Evolutionary conservation across 2,113 vertebrate genomes (phyloP).

Genomic region (Garra rufa): DNA sequence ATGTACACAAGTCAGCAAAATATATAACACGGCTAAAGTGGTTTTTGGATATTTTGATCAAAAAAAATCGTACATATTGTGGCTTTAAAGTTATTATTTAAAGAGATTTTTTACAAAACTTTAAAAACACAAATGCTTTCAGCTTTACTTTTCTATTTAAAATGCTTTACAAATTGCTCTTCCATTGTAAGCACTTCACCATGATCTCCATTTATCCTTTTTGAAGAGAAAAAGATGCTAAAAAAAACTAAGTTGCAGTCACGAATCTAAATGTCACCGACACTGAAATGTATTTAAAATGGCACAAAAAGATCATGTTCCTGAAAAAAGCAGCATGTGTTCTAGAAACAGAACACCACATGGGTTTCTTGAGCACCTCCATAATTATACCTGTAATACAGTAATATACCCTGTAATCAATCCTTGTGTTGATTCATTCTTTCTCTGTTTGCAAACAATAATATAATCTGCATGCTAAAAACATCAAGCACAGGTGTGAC

Average conservation of each 20-base stretch:
- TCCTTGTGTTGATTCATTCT: constrained; percentile 13
- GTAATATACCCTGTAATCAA: constrained; percentile 30
- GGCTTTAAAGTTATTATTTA: too few species aligned
- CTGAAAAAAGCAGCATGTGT: background rate
- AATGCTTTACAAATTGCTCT: background rate
- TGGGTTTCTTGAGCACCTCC: background rate
- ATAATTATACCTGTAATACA: constrained; percentile 4
- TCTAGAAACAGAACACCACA: background rate
- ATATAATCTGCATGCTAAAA: background rate
- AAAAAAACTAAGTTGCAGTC: background rate
- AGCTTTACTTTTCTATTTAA: too few species aligned
- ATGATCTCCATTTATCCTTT: background rate
- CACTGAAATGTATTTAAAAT: background rate
- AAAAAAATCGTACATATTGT: too few species aligned
- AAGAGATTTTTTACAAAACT: too few species aligned
- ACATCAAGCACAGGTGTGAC: background rate
- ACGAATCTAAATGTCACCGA: background rate
- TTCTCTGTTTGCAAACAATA: constrained; percentile 33
- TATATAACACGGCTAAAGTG: too few species aligned
- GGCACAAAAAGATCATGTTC: background rate
- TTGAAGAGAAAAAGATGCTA: too few species aligned
- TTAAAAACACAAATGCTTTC: too few species aligned
- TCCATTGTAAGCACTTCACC: background rate
- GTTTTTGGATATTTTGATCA: too few species aligned
- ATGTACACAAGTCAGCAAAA: too few species aligned